Conservation (phyloP, 1,140 invertebrate genomes). For the Diachasmimorpha longicaudata region DNA sequence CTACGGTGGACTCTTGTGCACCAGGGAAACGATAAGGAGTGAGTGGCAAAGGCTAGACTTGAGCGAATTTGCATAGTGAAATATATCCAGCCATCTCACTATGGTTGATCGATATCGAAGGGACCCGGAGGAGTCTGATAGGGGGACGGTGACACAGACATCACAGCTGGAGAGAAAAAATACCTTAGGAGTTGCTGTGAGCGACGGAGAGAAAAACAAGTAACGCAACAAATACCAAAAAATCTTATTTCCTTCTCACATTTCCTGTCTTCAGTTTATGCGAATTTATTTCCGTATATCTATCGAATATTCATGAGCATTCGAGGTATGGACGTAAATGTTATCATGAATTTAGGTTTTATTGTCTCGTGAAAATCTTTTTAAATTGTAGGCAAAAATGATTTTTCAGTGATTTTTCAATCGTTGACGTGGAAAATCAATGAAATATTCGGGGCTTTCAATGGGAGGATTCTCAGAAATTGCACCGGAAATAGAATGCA, state of each 20-base stretch:
- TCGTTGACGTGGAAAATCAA: too few relatives aligned
- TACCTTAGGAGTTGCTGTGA: not conserved
- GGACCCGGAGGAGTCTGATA: not conserved
- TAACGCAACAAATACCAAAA: not conserved
- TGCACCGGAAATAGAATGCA: too few relatives aligned
- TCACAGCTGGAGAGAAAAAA: not conserved
- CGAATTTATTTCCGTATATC: not conserved
- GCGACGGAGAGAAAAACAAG: not conserved
- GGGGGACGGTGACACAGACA: not conserved
- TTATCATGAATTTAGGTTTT: not conserved
- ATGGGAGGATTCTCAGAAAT: too few relatives aligned
- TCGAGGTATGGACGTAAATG: not conserved
- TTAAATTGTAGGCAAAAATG: not conserved
- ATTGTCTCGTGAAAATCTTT: not conserved
- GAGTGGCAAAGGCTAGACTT: conserved; percentile 1
- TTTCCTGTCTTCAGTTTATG: conserved; percentile 4
- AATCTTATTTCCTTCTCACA: not conserved
- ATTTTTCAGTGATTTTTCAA: too few relatives aligned
- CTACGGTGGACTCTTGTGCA: not conserved
- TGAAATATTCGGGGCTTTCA: too few relatives aligned
- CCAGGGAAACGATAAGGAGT: not conserved
- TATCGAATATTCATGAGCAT: not conserved
- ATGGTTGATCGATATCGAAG: not conserved
- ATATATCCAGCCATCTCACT: not conserved
- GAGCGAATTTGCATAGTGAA: not conserved